phyloP scores from a whole-genome alignment of 2,888 invertebrate genomes.

The Panzeria rudis region DNA sequence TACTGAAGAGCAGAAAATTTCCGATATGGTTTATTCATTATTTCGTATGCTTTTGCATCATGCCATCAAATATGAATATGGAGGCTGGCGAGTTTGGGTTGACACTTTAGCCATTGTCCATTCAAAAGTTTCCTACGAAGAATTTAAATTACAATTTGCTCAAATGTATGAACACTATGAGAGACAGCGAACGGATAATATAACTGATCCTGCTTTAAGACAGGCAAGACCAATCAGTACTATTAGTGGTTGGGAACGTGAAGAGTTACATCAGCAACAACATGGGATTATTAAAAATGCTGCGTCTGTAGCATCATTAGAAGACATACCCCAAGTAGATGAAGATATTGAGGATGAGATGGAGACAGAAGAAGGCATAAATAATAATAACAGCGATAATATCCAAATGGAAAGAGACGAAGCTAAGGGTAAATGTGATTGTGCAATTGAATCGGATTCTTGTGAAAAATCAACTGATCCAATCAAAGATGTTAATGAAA shows the following conservation, averaged over 20 bases:
- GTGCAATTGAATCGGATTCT: conserved; percentile 44
- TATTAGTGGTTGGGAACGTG: conserved; percentile 96
- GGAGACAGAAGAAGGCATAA: conserved; percentile 72
- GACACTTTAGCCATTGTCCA: conserved; percentile 99
- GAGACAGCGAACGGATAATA: conserved; percentile 95
- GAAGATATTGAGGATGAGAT: conserved; percentile 72
- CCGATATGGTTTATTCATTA: conserved; percentile 98
- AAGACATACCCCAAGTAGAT: conserved; percentile 79
- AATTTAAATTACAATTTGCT: conserved; percentile 98
- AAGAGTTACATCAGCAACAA: conserved; percentile 83
- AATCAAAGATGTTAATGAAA: conserved; percentile 65
- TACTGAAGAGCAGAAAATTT: conserved; percentile 97
- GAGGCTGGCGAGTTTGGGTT: conserved; percentile 99
- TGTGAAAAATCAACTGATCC: conserved; percentile 74
- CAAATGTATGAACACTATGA: conserved; percentile 99
- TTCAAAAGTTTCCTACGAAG: conserved; percentile 99
- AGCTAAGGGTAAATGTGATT: conserved; percentile 36
- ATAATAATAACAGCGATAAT: conserved; percentile 63
- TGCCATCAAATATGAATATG: conserved; percentile 99
- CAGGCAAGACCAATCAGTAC: conserved; percentile 97
- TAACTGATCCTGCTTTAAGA: conserved; percentile 96
- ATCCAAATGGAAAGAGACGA: conserved; percentile 25
- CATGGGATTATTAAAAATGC: conserved; percentile 74
- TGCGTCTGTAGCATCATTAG: conserved; percentile 78
- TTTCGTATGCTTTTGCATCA: conserved; percentile 99